Percentiles rank a stretch among this genome's conserved stretches.
Conservation (phyloP, 2,888 invertebrate genomes). For the Conus canariensis region DNA sequence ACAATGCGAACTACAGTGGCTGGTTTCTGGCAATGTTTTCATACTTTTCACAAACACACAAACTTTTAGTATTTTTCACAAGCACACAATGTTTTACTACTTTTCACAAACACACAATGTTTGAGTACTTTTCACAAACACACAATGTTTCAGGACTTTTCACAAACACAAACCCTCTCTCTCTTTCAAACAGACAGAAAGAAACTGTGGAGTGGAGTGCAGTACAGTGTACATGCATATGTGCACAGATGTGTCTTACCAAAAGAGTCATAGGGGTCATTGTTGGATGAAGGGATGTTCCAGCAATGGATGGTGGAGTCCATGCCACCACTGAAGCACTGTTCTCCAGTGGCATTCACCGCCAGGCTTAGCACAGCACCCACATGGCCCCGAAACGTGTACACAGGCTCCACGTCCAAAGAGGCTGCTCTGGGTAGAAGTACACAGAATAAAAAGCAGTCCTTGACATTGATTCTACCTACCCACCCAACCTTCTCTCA, state of each 20-base stretch:
- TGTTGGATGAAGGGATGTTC: constrained; percentile 94
- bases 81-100: too few relatives aligned
- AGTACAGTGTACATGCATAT: too few relatives aligned
- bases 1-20: too few relatives aligned
- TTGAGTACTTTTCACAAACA: too few relatives aligned
- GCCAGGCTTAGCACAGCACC: constrained; percentile 97
- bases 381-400: constrained; percentile 96
- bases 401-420: constrained; percentile 97
- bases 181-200: not conserved
- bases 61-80: too few relatives aligned
- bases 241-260: constrained; percentile 78
- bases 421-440: constrained; percentile 83
- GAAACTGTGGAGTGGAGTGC: too few relatives aligned
- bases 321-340: constrained; percentile 96
- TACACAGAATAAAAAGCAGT: not conserved
- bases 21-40: too few relatives aligned
- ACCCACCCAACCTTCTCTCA: too few relatives aligned
- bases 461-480: not conserved
- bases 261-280: constrained; percentile 98
- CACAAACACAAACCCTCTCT: not conserved
- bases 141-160: too few relatives aligned
- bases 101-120: too few relatives aligned
- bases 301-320: constrained; percentile 97
- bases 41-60: too few relatives aligned
- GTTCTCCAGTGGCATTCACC: constrained; percentile 94